Conservation (phyloP, 2,797 vertebrate species). For the Fistularia commersonii region DNA sequence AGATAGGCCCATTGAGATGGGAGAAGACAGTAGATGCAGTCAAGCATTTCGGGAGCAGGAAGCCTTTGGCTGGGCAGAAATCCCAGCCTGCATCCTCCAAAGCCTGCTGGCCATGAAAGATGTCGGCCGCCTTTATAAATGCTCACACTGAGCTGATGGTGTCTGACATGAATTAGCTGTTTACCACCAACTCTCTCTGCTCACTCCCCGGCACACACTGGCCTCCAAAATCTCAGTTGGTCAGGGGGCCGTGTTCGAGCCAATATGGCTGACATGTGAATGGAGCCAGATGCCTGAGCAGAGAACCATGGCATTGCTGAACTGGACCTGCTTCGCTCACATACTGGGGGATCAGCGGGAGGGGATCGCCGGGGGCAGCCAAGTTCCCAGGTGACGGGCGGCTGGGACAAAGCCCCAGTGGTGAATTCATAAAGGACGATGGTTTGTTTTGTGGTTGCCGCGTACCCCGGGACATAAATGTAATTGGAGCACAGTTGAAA, state of each 20-base stretch:
- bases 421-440: conserved; percentile 71
- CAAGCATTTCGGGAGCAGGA: conserved; percentile 60
- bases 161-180: conserved; percentile 66
- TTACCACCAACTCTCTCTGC: conserved; percentile 54
- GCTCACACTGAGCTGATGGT: conserved; percentile 65
- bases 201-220: conserved; percentile 40
- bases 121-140: conserved; percentile 65
- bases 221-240: conserved; percentile 45
- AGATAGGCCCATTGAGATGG: conserved; percentile 53
- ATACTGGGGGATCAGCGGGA: conserved; percentile 54
- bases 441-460: conserved; percentile 69
- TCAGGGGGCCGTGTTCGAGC: conserved; percentile 44
- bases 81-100: conserved; percentile 63
- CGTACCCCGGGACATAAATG: conserved; percentile 74
- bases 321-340: conserved; percentile 48
- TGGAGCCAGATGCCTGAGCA: conserved; percentile 66
- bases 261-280: conserved; percentile 71
- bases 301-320: conserved; percentile 56
- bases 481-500: conserved; percentile 79
- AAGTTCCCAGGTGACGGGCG: conserved; percentile 75
- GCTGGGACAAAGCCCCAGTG: conserved; percentile 70
- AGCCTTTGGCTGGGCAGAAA: conserved; percentile 61
- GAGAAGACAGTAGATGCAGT: conserved; percentile 61
- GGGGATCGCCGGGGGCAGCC: conserved; percentile 62
- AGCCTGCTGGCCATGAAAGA: conserved; percentile 66